Conservation (phyloP, 2,888 invertebrate genomes). For the Bombylius discolor region DNA sequence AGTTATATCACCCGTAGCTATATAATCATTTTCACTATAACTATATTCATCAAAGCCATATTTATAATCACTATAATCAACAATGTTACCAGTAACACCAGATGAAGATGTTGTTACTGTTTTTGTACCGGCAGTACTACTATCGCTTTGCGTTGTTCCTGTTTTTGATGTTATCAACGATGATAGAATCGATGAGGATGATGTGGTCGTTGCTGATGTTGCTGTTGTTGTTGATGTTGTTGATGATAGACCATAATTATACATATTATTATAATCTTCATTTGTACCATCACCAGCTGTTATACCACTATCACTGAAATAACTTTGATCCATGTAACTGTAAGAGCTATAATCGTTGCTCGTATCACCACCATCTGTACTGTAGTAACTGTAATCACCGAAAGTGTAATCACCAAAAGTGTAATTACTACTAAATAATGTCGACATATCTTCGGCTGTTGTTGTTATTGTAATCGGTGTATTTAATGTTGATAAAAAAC, state of each 20-base stretch:
- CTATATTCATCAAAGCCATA: constrained; percentile 22
- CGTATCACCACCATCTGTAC: not conserved
- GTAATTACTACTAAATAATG: constrained; percentile 2
- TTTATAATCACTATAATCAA: constrained; percentile 21
- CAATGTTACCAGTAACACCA: constrained; percentile 15
- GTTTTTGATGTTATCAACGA: constrained; percentile 6
- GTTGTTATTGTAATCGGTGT: constrained; percentile 13
- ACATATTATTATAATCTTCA: not conserved
- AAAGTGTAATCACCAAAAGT: not conserved
- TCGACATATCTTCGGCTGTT: constrained; percentile 3
- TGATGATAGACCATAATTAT: not conserved
- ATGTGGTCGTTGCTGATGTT: not conserved
- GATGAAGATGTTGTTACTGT: constrained; percentile 5
- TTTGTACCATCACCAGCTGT: not conserved
- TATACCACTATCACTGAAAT: not conserved
- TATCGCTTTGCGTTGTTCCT: constrained; percentile 6
- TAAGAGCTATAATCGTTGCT: not conserved
- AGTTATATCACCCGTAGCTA: constrained; percentile 20
- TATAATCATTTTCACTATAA: constrained; percentile 23
- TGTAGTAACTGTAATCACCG: not conserved
- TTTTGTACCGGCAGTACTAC: not conserved
- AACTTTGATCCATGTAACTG: not conserved
- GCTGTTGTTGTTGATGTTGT: not conserved
- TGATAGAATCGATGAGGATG: not conserved
- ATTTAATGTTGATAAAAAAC: not conserved